Evolutionary conservation across 2,888 invertebrate species (phyloP).

Genomic region (Campaea margaritaria): DNA sequence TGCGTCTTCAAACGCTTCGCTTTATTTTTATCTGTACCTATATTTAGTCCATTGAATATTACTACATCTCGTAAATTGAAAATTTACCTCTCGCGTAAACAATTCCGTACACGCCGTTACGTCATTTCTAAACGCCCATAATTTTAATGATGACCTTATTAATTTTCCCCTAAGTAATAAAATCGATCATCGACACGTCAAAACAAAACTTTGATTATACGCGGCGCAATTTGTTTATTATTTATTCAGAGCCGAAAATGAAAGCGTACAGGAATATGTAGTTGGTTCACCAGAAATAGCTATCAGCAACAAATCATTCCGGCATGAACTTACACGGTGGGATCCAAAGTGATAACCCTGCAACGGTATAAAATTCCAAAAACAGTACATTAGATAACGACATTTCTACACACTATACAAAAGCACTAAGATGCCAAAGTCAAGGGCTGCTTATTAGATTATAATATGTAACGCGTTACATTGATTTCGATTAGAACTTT

Average conservation of each 20-base stretch:
- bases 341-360: slow-evolving; percentile 32
- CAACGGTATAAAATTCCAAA: background rate
- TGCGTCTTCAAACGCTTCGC: too few species aligned
- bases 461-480: too few species aligned
- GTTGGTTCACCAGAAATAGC: slow-evolving; percentile 77
- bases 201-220: slow-evolving; percentile 70
- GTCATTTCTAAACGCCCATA: slow-evolving; percentile 36
- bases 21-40: slow-evolving; percentile 29
- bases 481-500: too few species aligned
- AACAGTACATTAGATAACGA: slow-evolving; percentile 8
- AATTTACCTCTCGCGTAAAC: slow-evolving; percentile 25
- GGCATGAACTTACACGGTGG: slow-evolving; percentile 60
- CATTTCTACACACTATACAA: too few species aligned
- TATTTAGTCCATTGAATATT: slow-evolving; percentile 38
- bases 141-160: slow-evolving; percentile 48
- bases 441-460: too few species aligned
- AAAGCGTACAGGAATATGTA: slow-evolving; percentile 70
- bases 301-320: slow-evolving; percentile 74
- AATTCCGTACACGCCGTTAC: slow-evolving; percentile 28
- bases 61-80: slow-evolving; percentile 40
- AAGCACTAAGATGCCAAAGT: too few species aligned
- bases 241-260: slow-evolving; percentile 70
- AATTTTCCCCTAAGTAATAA: slow-evolving; percentile 64
- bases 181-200: slow-evolving; percentile 69
- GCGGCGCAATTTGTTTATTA: slow-evolving; percentile 71